phyloP scores from a whole-genome alignment of 2,888 invertebrate species.

The Microplitis deprimator region DNA sequence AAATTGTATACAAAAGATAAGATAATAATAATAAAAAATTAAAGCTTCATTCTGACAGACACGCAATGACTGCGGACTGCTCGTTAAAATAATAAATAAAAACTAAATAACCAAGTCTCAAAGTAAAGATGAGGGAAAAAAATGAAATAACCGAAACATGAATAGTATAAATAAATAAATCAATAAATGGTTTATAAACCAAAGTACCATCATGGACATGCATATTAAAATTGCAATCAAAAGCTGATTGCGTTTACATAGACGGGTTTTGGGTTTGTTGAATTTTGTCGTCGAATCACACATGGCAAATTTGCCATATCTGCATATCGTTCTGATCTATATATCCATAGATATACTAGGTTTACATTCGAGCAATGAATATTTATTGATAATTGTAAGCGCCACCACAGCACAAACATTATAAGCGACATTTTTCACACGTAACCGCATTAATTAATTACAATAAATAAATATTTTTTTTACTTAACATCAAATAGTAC shows the following conservation, averaged over 20 bases:
- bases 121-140: too few relatives aligned
- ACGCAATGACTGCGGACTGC: too few relatives aligned
- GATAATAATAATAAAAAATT: too few relatives aligned
- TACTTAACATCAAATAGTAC: too few relatives aligned
- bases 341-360: not conserved
- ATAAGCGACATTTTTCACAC: not conserved
- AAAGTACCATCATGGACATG: not conserved
- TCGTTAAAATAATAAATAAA: too few relatives aligned
- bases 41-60: too few relatives aligned
- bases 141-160: too few relatives aligned
- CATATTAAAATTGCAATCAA: slow-evolving; percentile 30
- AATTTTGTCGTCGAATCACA: slow-evolving; percentile 26
- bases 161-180: not conserved
- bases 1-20: too few relatives aligned
- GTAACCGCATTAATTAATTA: not conserved
- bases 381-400: slow-evolving; percentile 18
- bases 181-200: not conserved
- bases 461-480: slow-evolving; percentile 8
- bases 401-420: not conserved
- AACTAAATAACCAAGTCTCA: too few relatives aligned
- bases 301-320: slow-evolving; percentile 30
- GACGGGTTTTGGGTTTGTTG: not conserved
- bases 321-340: slow-evolving; percentile 1
- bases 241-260: slow-evolving; percentile 31
- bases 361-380: slow-evolving; percentile 9